Evolutionary conservation across 23 tunicate genomes (phyloP).

Genomic region (Clavelina lepadiformis): DNA sequence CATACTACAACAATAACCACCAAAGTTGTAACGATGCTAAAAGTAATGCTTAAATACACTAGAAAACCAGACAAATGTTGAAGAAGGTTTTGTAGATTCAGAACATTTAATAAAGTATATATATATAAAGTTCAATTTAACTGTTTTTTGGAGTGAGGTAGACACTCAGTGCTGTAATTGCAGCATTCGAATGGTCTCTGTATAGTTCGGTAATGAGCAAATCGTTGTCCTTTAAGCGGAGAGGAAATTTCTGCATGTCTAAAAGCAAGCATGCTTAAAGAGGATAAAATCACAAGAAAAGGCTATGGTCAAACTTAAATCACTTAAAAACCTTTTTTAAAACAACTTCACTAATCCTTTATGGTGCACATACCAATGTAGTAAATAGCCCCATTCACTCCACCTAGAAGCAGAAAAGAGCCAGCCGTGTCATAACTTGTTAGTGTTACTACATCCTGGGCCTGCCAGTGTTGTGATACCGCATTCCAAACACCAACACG

Average conservation of each 20-base stretch:
- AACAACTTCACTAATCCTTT: neutral
- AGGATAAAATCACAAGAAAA: too few relatives aligned
- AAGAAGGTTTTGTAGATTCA: too few relatives aligned
- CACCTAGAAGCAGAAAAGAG: constrained; percentile 76
- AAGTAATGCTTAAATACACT: too few relatives aligned
- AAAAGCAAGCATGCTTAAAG: constrained; percentile 1
- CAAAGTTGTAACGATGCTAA: too few relatives aligned
- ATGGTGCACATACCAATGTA: constrained; percentile 51
- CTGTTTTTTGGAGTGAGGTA: constrained; percentile 81
- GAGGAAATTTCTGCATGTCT: constrained; percentile 98
- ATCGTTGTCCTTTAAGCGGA: constrained; percentile 89
- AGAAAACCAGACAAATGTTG: too few relatives aligned
- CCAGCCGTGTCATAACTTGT: constrained; percentile 94
- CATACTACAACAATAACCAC: too few relatives aligned
- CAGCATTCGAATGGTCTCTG: constrained; percentile 65
- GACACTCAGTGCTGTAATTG: constrained; percentile 91
- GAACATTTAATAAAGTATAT: too few relatives aligned
- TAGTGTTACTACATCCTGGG: constrained; percentile 76
- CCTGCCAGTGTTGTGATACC: constrained; percentile 95
- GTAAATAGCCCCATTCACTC: constrained; percentile 76
- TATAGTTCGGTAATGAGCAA: constrained; percentile 86
- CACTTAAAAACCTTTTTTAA: neutral
- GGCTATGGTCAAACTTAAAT: neutral
- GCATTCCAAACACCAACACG: constrained; percentile 97
- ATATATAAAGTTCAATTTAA: too few relatives aligned